Evolutionary conservation across 2,888 invertebrate genomes (phyloP).

Genomic region (Thelaira solivaga): DNA sequence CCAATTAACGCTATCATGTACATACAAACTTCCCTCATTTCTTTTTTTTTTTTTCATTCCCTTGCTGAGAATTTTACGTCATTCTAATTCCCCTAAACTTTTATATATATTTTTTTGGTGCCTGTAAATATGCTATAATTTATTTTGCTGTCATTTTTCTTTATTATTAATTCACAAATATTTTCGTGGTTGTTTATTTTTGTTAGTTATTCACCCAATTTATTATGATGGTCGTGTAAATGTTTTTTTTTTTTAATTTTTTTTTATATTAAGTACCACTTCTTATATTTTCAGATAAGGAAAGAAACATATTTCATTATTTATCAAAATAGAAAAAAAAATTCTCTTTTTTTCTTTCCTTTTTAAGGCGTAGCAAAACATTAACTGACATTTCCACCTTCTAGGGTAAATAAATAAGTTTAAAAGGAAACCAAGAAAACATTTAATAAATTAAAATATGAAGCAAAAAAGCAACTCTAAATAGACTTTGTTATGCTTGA

Average conservation of each 20-base stretch:
- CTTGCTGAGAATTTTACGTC: too few species aligned
- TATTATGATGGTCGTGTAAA: conserved; percentile 27
- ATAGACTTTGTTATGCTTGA: conserved; percentile 72
- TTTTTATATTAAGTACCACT: too few species aligned
- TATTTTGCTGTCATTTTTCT: conserved; percentile 5
- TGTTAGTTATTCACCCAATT: conserved; percentile 49
- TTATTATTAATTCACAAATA: conserved; percentile 38
- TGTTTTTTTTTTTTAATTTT: conserved; percentile 25
- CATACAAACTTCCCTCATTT: too few species aligned
- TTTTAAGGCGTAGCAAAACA: background rate
- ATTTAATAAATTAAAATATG: conserved; percentile 11
- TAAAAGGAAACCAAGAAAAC: background rate
- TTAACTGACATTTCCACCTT: conserved; percentile 8
- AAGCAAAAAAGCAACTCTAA: conserved; percentile 68
- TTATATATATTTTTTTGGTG: background rate
- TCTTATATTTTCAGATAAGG: conserved; percentile 26
- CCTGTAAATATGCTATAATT: conserved; percentile 54
- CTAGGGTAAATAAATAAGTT: background rate
- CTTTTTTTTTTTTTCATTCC: too few species aligned
- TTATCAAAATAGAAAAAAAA: conserved; percentile 21
- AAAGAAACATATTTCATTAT: conserved; percentile 32
- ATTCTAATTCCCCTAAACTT: too few species aligned
- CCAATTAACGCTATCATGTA: too few species aligned
- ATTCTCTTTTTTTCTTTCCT: background rate
- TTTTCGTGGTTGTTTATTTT: conserved; percentile 2